Base-by-base conservation (phyloP, 1,140 invertebrate species). In the Sminthurinus signatus region DNA sequence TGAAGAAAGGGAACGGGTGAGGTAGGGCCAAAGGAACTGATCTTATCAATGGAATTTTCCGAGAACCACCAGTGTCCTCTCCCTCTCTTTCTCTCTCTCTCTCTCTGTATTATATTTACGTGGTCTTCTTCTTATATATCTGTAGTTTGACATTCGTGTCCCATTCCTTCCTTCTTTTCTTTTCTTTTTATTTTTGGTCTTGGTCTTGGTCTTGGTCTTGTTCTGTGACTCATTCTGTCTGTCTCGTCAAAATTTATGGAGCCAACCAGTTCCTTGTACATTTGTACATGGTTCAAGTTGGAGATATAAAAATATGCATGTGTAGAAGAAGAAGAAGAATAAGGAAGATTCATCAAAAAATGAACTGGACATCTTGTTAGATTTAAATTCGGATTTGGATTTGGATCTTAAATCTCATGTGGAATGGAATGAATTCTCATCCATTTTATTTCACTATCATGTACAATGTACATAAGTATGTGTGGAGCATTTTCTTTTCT, bases 11-110 rank as follows among this genome's bases (percentile, higher is more conserved):
- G 56, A 52, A 27, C 27, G 50, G 50, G 50, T 52, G 50, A 52
- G 50, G 50, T 52, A 52, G 28, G 43, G 28, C 43, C 43, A 28
- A n/a, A 42, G n/a, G 23, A 1, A 27, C 50, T 65, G 63, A 65
- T 65, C 14, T 65, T 65, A 65, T 65, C 63, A 31, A 23, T 31
- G 57, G 63, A 60, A 60, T 60, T 65, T 52, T 65, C 25, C 25
- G 63, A 60, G 63, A 65, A 57, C 56, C 60, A 39, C 42, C 46
- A 60, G 58, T 65, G 55, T 65, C 67, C 64, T 54, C 42, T 57
- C 52, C 15, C 50, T 28, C 23, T 29, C 5, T 48, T 48, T 48
- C 4, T 52, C 8, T 17, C 27, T 29, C 2, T 52, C 8, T 52
- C 10, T 52, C 8, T 23, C 50, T 48, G n/a, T n/a, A n/a, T n/a